Conservation (phyloP, 2,888 invertebrate genomes). For the Ochropacha duplaris region DNA sequence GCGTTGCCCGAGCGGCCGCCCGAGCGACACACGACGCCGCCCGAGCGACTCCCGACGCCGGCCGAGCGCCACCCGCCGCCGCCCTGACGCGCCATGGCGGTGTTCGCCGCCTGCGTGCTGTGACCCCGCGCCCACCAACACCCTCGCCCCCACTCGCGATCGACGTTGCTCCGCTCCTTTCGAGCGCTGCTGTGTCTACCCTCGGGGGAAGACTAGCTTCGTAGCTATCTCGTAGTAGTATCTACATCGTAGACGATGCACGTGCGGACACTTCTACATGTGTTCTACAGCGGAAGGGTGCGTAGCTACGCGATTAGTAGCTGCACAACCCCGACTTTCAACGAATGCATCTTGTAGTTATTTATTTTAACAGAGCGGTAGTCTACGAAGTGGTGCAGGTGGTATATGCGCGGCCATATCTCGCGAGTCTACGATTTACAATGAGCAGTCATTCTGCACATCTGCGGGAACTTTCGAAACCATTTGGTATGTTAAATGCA, state of each 20-base stretch:
- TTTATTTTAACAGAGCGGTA: no score
- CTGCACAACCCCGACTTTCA: not conserved
- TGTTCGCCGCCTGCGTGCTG: conserved; percentile 92
- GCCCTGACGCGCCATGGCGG: conserved; percentile 90
- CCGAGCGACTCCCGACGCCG: conserved; percentile 85
- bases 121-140: conserved; percentile 50
- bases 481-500: not conserved
- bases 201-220: not conserved
- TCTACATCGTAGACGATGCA: no score
- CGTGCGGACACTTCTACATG: not conserved
- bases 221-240: not conserved
- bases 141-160: conserved; percentile 9
- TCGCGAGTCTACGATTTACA: no score
- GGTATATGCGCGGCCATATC: no score
- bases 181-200: conserved; percentile 4
- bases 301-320: no score
- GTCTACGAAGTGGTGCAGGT: not conserved
- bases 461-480: not conserved
- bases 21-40: conserved; percentile 85
- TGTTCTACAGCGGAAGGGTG: not conserved
- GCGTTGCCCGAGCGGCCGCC: conserved; percentile 81
- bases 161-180: conserved; percentile 7
- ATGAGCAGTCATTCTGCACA: not conserved
- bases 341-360: not conserved
- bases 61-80: conserved; percentile 33